Conservation (phyloP, 2,113 vertebrate species). For the Origma solitaria region DNA sequence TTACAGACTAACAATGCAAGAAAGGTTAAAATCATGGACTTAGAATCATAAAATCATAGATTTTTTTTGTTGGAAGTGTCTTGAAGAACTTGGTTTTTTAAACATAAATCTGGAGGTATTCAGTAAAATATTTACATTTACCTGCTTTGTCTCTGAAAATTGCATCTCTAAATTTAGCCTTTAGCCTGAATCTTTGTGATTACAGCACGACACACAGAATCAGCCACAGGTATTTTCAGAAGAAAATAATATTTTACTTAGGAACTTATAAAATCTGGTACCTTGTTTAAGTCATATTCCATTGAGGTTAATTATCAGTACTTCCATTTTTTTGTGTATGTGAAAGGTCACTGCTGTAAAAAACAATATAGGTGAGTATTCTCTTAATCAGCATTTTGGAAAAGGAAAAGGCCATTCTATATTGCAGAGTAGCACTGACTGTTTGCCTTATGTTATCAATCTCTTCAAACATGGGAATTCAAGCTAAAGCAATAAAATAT, state of each 20-base stretch:
- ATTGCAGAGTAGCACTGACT: neutral
- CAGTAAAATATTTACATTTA: neutral
- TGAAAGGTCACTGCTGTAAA: constrained; percentile 27
- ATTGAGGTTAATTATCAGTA: neutral
- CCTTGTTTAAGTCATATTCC: neutral
- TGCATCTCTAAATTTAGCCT: neutral
- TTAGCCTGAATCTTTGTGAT: neutral
- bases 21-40: neutral
- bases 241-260: neutral
- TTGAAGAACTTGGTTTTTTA: neutral
- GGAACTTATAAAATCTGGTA: neutral
- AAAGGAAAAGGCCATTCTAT: constrained; percentile 37
- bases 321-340: neutral
- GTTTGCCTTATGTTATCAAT: constrained; percentile 34
- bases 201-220: neutral
- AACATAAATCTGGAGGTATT: neutral
- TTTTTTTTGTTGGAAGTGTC: neutral
- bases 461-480: constrained; percentile 6
- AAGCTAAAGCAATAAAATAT: constrained; percentile 23
- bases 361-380: constrained; percentile 1
- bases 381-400: constrained; percentile 21
- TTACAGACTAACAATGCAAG: neutral
- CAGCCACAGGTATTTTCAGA: neutral
- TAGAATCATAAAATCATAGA: neutral
- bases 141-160: neutral